A percentile compares a stretch with the other conserved stretches of the same genome.
phyloP scores from a whole-genome alignment of 2,113 vertebrate genomes.

The Chaetura pelagica region DNA sequence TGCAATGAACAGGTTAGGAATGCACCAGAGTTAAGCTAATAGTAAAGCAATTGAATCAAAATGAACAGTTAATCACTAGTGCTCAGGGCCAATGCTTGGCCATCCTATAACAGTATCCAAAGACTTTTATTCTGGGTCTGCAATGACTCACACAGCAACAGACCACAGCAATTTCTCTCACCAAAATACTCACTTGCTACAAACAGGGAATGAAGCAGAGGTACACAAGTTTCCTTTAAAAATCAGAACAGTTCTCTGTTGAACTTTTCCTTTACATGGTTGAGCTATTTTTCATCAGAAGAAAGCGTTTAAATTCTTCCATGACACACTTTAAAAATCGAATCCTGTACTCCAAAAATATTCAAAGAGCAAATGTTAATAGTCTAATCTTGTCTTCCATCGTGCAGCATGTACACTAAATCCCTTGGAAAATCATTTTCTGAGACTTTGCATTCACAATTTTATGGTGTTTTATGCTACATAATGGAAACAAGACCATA shows the following conservation, averaged over 20 bases:
- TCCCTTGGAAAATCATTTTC: background rate
- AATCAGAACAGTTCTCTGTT: background rate
- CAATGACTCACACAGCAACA: background rate
- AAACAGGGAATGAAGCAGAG: background rate
- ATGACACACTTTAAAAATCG: background rate
- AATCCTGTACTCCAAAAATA: conserved; percentile 6
- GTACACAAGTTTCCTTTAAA: background rate
- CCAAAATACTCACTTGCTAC: background rate
- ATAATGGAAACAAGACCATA: background rate
- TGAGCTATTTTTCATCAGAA: background rate
- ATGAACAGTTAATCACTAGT: background rate
- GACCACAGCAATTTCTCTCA: background rate
- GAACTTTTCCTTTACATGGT: background rate
- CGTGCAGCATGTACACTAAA: background rate
- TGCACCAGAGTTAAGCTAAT: background rate
- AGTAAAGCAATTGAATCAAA: background rate
- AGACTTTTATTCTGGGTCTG: background rate
- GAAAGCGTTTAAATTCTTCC: background rate
- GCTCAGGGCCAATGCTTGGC: background rate
- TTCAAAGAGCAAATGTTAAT: background rate
- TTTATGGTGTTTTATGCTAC: background rate
- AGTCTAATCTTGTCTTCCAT: background rate
- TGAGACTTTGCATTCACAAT: background rate
- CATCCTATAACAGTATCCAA: background rate
- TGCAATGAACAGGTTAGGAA: background rate